These are phyloP conservation scores for Ophion slaviceki DNA, from an alignment of 2,888 invertebrate species.

Conservation along the genomic window DNA sequence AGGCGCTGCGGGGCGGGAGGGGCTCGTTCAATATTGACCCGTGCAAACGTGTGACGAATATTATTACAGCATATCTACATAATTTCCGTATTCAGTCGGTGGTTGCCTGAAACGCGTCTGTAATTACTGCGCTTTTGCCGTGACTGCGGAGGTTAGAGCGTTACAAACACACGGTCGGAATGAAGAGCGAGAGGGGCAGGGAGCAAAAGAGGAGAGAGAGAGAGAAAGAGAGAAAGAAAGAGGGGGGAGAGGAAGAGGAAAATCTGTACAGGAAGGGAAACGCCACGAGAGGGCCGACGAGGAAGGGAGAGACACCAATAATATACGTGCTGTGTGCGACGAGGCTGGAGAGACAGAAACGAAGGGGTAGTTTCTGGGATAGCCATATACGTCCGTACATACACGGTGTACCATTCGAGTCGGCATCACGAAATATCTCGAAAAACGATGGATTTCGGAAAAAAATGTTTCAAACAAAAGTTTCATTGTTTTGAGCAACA, in stretches of 20 bases:
- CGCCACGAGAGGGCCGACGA: slow-evolving; percentile 46
- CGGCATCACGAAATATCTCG: not conserved
- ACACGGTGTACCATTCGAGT: not conserved
- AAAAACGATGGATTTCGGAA: not conserved
- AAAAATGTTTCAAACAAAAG: not conserved
- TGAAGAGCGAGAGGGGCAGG: slow-evolving; percentile 16
- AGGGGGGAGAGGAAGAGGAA: slow-evolving; percentile 47
- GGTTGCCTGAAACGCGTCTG: slow-evolving; percentile 80
- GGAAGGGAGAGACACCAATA: slow-evolving; percentile 57
- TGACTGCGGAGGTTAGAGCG: slow-evolving; percentile 35
- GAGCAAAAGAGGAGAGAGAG: slow-evolving; percentile 21
- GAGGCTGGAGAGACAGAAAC: slow-evolving; percentile 53
- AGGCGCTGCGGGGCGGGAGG: not conserved
- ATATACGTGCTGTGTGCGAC: slow-evolving; percentile 67
- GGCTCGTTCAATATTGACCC: slow-evolving; percentile 81
- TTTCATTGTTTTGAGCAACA: not conserved
- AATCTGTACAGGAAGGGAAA: slow-evolving; percentile 35
- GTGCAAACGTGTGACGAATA: slow-evolving; percentile 81
- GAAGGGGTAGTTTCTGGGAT: slow-evolving; percentile 46
- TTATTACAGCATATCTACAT: slow-evolving; percentile 81
- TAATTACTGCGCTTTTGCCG: slow-evolving; percentile 78
- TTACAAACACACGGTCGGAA: slow-evolving; percentile 48
- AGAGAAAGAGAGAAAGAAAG: slow-evolving; percentile 33
- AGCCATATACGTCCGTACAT: not conserved
- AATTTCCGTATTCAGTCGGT: slow-evolving; percentile 81